Evolutionary conservation across 2,888 invertebrate species (phyloP), one percentile per base, ranked within the genome.

Genomic region (Ommatoiulus sabulosus): DNA sequence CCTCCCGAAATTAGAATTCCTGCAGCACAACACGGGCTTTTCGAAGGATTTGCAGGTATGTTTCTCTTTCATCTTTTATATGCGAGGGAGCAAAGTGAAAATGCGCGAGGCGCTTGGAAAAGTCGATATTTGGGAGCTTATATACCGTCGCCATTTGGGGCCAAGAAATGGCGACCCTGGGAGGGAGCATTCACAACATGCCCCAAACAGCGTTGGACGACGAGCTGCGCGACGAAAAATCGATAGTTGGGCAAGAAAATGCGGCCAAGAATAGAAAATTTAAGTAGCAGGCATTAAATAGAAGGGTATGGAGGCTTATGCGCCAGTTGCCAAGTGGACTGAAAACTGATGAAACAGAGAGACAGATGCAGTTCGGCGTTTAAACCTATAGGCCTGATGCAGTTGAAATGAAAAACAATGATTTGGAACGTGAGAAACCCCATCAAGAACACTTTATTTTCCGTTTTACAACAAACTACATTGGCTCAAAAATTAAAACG

Each of bases 21-120:
- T n/a, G 63, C 63, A 63, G 20, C 63, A 20, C 63, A 63, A 63
- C 63, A 63, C 20, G 63, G 20, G 63, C 63, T 63, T 63, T 63
- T 17, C 63, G 20, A 63, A 20, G 63, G 63, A 63, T n/a, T 63
- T 63, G 63, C 63, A 63, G 63, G 63, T 63, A 63, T 20, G 63
- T 63, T 35, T 63, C 20, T 63, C 63, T 17, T 63, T 63, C 63
- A 63, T 63, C 63, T 63, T 63, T 63, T 63, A 63, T 63, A 63
- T 63, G n/a, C 63, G n/a, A n/a, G 63, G 8, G 63, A 63, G 63
- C 63, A 20, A n/a, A 63, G 63, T 63, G 20, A 63, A 63, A 63
- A 63, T 63, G 63, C 63, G 63, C n/a, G 20, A 63, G 63, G 20
- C 63, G 63, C 63, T 52, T 63, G 63, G n/a, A 63, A 63, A 63